Evolutionary conservation across 1,140 invertebrate genomes (phyloP).

Genomic region (Aradophagus sp.): DNA sequence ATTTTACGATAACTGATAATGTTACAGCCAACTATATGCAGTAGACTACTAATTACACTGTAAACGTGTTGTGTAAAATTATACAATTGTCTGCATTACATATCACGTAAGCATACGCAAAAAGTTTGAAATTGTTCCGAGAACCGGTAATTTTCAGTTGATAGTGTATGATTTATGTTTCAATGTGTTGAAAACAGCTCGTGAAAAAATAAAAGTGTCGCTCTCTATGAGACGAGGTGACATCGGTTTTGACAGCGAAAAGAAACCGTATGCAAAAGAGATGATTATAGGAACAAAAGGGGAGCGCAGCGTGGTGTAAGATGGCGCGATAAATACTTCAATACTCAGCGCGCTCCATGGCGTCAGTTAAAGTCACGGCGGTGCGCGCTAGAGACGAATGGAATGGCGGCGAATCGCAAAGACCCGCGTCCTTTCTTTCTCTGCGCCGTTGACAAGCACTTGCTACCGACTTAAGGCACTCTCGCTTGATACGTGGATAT

Average conservation of each 20-base stretch:
- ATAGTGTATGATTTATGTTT: too few species aligned
- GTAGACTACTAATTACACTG: too few species aligned
- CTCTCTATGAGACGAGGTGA: background rate
- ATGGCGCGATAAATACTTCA: slow-evolving; percentile 73
- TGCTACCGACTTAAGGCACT: slow-evolving; percentile 61
- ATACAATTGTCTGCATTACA: too few species aligned
- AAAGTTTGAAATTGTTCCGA: too few species aligned
- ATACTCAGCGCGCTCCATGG: slow-evolving; percentile 72
- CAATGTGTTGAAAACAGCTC: too few species aligned
- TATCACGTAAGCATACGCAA: too few species aligned
- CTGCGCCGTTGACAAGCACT: slow-evolving; percentile 69
- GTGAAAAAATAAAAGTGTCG: background rate
- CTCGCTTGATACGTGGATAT: slow-evolving; percentile 56
- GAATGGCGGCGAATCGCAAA: slow-evolving; percentile 69
- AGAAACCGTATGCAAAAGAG: slow-evolving; percentile 64
- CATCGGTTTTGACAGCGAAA: slow-evolving; percentile 1
- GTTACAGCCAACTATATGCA: too few species aligned
- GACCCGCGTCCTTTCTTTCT: slow-evolving; percentile 63
- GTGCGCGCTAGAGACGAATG: slow-evolving; percentile 58
- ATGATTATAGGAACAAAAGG: slow-evolving; percentile 67
- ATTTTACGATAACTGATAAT: too few species aligned
- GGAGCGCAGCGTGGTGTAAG: slow-evolving; percentile 25
- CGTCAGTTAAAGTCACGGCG: slow-evolving; percentile 70
- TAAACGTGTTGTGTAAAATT: too few species aligned
- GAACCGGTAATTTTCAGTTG: too few species aligned